Percentiles rank a stretch among this genome's conserved stretches.
Evolutionary conservation across 2,113 vertebrate genomes (phyloP).

Genomic region (Pterocles gutturalis): DNA sequence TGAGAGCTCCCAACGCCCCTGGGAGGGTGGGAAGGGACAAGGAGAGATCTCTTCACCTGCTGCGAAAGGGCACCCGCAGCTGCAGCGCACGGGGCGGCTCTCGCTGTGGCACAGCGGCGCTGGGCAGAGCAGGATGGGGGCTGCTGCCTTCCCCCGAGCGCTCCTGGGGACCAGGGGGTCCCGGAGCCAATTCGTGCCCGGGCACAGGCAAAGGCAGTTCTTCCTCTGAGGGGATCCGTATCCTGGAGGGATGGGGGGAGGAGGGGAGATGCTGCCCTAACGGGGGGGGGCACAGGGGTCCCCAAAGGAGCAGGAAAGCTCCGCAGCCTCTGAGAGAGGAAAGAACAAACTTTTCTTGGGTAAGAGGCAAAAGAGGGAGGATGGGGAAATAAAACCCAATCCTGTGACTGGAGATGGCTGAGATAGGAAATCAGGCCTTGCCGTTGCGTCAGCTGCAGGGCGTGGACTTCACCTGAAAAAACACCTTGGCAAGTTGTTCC

Average conservation of each 20-base stretch:
- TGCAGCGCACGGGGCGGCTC: fast-evolving
- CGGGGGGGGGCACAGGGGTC: background rate
- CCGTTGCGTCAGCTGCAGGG: constrained; percentile 64
- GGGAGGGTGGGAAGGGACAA: constrained; percentile 41
- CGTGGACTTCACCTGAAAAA: constrained; percentile 70
- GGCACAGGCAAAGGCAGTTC: background rate
- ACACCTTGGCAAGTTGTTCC: constrained; percentile 49
- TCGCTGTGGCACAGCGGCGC: fast-evolving
- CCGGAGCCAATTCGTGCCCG: fast-evolving
- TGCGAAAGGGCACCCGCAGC: fast-evolving
- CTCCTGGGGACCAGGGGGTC: background rate
- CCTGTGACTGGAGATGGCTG: constrained; percentile 28
- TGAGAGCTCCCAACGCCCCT: constrained; percentile 30
- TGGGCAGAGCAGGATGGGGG: background rate
- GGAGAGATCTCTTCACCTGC: constrained; percentile 19
- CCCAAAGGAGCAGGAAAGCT: background rate
- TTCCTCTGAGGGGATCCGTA: background rate
- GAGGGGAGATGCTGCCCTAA: background rate
- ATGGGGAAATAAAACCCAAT: constrained; percentile 45
- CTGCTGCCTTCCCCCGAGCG: background rate
- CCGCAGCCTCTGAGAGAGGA: background rate
- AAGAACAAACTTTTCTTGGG: constrained; percentile 33
- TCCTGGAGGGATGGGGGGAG: background rate
- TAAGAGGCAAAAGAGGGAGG: constrained; percentile 42
- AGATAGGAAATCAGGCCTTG: constrained; percentile 46